Conservation (phyloP, 2,888 invertebrate genomes). For the Parascotia fuliginaria region DNA sequence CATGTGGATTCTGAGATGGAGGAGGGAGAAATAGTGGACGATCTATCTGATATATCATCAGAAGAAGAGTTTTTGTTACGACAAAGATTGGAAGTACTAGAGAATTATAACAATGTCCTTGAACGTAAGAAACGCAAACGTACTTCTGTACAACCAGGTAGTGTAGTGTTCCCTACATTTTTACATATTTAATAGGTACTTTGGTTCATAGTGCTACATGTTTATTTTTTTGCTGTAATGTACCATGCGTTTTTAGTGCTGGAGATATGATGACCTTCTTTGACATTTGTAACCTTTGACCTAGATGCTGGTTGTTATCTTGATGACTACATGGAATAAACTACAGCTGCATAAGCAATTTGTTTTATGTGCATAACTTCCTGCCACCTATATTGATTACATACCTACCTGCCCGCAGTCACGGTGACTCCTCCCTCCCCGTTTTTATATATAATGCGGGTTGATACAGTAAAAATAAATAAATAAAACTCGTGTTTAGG, state of each 20-base stretch:
- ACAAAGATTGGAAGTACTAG: conserved; percentile 75
- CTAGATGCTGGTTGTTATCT: conserved; percentile 15
- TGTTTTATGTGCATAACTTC: neutral
- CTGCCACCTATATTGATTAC: too few relatives aligned
- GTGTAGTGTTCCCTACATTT: conserved; percentile 10
- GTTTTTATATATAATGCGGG: too few relatives aligned
- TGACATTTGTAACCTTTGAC: conserved; percentile 34
- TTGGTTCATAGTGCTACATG: neutral
- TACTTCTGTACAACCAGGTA: conserved; percentile 62
- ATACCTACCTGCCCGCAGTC: too few relatives aligned
- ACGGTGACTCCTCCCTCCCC: too few relatives aligned
- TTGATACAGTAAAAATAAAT: too few relatives aligned
- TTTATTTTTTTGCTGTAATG: neutral
- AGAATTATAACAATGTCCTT: conserved; percentile 80
- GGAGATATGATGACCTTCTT: conserved; percentile 13
- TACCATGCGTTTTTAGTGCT: neutral
- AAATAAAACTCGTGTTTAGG: too few relatives aligned
- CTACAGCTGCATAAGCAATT: neutral
- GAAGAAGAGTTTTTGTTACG: conserved; percentile 78
- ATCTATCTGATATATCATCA: conserved; percentile 79
- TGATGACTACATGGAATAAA: conserved; percentile 1
- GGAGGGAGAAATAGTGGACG: conserved; percentile 81
- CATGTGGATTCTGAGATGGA: conserved; percentile 77
- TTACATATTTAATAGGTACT: neutral
- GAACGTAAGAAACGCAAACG: conserved; percentile 78